Base-by-base conservation (phyloP, 2,113 vertebrate genomes). In the Oreotragus oreotragus region DNA sequence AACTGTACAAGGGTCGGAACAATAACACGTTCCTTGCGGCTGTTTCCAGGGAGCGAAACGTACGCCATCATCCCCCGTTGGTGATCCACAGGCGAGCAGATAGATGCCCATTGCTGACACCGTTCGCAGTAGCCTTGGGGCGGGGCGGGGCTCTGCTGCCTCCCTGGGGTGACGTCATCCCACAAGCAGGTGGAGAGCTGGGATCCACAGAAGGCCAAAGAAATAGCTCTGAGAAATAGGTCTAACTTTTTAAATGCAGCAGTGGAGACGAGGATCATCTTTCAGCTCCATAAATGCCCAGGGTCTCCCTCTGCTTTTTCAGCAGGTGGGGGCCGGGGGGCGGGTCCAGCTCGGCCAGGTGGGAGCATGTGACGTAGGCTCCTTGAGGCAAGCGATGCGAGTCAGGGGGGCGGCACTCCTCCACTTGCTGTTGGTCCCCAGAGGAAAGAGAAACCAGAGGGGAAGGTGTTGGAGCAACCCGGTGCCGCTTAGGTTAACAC, bases 391-490 rank as follows among this genome's bases (percentile, higher is more conserved):
- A 94, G 90, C 97, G 90, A 84, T 86, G 55, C 33, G 5, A 33
- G 91, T 84, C 93, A 86, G 94, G 91, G 90, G 92, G 95, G 94
- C 88, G 33, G 87, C 90, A 16, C 66, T 94, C 88, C 79, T 83
- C 7, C 36, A 94, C 83, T 14, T 91, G 95, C 98, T 83, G 23
- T 76, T 94, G 97, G 96, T 97, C 97, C 97, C 96, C 95, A 15
- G 77, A 97, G 96, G 96, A 98, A 87, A 98, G 96, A 90, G 94
- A 98, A 99, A 98, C 91, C 19, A 92, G 95, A 98, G 96, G 98
- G 98, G 97, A 98, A 98, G 98, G 97, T 98, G 98, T 96, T 80
- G 88, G 97, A 97, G 98, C 98, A 98, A 97, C 96, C 97, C 96
- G 94, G 89, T 97, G 97, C 98, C 98, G 96, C 97, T 89, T 88